Percentiles rank a stretch among this genome's conserved stretches.
Evolutionary conservation across 2,113 vertebrate genomes (phyloP).

Genomic region (Ptilorrhoa leucosticta): DNA sequence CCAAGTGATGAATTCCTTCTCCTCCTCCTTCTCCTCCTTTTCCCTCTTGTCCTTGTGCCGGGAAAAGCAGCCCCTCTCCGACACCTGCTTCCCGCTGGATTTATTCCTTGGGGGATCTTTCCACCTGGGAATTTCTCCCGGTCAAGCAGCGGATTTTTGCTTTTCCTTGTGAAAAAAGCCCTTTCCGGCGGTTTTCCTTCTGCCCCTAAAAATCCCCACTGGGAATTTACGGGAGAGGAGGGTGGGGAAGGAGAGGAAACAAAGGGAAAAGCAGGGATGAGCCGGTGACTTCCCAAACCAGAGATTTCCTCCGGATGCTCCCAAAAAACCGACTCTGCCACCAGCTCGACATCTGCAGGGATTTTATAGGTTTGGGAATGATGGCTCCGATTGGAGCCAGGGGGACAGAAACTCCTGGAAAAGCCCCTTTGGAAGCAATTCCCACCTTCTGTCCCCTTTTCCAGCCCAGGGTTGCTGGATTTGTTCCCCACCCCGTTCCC

Average conservation of each 20-base stretch:
- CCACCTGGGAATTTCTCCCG: neutral
- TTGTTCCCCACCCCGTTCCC: neutral
- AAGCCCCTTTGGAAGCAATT: neutral
- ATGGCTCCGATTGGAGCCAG: neutral
- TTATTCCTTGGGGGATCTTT: neutral
- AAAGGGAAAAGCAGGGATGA: neutral
- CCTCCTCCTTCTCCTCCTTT: neutral
- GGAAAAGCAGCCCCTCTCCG: neutral
- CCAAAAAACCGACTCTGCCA: rapidly evolving
- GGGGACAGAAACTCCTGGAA: neutral
- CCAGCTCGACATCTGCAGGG: neutral
- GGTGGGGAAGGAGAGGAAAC: neutral
- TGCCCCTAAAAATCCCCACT: neutral
- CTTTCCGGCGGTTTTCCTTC: neutral
- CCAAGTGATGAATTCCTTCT: neutral
- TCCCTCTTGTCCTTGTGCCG: rapidly evolving
- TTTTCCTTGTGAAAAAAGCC: neutral
- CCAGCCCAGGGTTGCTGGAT: neutral
- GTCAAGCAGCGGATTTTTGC: neutral
- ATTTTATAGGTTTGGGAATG: constrained; percentile 4
- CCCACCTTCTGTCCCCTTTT: neutral
- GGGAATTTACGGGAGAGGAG: neutral
- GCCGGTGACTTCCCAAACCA: neutral
- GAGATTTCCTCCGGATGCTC: neutral
- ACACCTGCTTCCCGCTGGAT: neutral